phyloP scores from a whole-genome alignment of 2,797 vertebrate species.

The Halcyon smyrnensis region DNA sequence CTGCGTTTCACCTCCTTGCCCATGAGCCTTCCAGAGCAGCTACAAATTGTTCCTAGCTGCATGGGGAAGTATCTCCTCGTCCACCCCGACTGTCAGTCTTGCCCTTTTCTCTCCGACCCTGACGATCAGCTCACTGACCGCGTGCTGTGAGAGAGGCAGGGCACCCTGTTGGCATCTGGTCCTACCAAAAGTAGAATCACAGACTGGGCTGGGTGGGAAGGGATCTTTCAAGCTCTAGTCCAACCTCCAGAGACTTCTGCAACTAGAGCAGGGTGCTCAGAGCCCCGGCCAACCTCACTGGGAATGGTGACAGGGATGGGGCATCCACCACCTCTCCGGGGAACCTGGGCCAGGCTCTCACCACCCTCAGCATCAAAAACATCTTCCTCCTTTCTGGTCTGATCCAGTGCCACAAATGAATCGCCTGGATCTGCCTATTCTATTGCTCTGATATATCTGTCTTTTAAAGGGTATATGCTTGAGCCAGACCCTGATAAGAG shows the following conservation, averaged over 20 bases:
- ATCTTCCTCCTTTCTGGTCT: neutral
- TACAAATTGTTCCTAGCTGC: neutral
- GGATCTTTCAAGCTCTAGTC: neutral
- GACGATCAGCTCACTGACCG: fast-evolving
- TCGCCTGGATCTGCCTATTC: neutral
- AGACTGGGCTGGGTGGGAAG: neutral
- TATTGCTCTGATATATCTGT: neutral
- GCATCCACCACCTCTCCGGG: neutral
- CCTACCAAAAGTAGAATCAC: neutral
- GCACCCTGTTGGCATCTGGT: too few species aligned
- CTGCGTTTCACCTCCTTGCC: neutral
- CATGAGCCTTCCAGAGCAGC: neutral
- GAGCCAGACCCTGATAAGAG: constrained; percentile 95
- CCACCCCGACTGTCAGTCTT: neutral
- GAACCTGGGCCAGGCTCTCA: neutral
- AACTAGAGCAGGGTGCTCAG: neutral
- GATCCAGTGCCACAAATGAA: neutral
- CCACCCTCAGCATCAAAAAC: neutral
- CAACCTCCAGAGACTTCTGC: neutral
- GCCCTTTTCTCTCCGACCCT: neutral
- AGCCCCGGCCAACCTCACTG: neutral
- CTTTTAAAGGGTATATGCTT: constrained; percentile 92
- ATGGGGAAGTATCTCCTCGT: neutral
- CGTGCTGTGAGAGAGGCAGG: neutral
- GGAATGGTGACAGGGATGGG: neutral